Percentiles rank a stretch among this genome's conserved stretches.
Evolutionary conservation across 2,888 invertebrate species (phyloP).

Genomic region (Calameuta idolon): DNA sequence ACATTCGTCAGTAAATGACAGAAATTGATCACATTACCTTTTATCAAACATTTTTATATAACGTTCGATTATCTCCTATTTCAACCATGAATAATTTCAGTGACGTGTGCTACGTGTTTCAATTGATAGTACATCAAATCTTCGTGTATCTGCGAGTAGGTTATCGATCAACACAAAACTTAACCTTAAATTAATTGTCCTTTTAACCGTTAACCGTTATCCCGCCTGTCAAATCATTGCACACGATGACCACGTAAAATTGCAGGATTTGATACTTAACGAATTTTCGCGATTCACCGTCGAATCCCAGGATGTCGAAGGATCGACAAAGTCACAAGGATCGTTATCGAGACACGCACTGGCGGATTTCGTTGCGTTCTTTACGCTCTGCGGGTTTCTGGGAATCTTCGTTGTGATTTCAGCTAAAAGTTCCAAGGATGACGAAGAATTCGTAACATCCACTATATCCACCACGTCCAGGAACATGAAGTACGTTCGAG

Average conservation of each 20-base stretch:
- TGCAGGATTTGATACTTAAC: conserved; percentile 30
- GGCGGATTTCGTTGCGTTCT: conserved; percentile 44
- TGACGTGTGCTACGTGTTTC: conserved; percentile 43
- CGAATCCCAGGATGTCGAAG: conserved; percentile 25
- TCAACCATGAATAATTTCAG: conserved; percentile 42
- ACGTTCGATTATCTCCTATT: no score
- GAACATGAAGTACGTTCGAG: neutral
- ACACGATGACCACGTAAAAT: neutral
- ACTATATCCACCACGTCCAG: no score
- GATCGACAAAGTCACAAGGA: conserved; percentile 16
- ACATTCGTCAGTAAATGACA: conserved; percentile 26
- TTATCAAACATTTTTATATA: no score
- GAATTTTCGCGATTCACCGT: conserved; percentile 28
- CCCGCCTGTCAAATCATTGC: no score
- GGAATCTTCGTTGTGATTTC: conserved; percentile 41
- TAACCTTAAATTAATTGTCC: no score
- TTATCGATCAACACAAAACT: neutral
- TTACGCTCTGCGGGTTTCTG: conserved; percentile 39
- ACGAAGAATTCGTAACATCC: neutral
- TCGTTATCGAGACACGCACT: conserved; percentile 29
- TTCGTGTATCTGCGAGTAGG: conserved; percentile 46
- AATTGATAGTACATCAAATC: conserved; percentile 38
- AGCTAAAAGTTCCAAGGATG: conserved; percentile 34
- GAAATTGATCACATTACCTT: no score
- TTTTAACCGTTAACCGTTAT: no score